Base-by-base conservation (phyloP, 2,113 vertebrate genomes). In the Saguinus midas region DNA sequence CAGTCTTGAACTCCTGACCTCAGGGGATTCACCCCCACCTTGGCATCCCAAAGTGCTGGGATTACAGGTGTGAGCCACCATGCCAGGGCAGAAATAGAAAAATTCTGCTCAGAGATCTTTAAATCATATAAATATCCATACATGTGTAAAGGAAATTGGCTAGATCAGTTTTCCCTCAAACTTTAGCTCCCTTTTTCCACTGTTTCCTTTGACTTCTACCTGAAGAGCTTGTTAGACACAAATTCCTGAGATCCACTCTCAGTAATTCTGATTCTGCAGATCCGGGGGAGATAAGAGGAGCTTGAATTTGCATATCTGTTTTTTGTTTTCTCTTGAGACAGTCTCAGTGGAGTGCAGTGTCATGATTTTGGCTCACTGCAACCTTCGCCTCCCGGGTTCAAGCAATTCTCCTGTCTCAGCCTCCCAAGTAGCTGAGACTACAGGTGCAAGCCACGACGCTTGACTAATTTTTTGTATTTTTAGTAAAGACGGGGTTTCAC, bases 381-480 rank as follows among this genome's bases (percentile, higher is more conserved):
- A 27, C 10, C 58, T 61, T 8, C 3, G 10, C 58, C 25, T 61
- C 58, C 25, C 0, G 1, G 58, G 25, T 61, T 61, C 25, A 61
- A 11, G 58, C 25, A 1, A 61, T 27, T 61, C 58, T 61, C 58
- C 58, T 61, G 58, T 25, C 58, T 61, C 58, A 61, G 58, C 25
- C 25, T 61, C 58, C 25, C 0, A 11, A 61, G 58, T 61, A 27
- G 23, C 58, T 61, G 25, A 4, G 10, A 61, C 1, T 4, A 61
- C 23, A 61, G 58, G 58, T 5, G 4, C 25, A 0, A 0, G 0
- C 23, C 3, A 61, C 1, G 23, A 61, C 1, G 4, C 58, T 8
- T 0, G 8, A 23, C 58, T 61, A 61, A 61, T 27, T 61, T 61
- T 25, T 61, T 25, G 58, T 61, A 61, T 61, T 61, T 61, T 61